Evolutionary conservation across 2,888 invertebrate genomes (phyloP), one percentile per base, ranked within the genome.

Genomic region (Phalera bucephala): DNA sequence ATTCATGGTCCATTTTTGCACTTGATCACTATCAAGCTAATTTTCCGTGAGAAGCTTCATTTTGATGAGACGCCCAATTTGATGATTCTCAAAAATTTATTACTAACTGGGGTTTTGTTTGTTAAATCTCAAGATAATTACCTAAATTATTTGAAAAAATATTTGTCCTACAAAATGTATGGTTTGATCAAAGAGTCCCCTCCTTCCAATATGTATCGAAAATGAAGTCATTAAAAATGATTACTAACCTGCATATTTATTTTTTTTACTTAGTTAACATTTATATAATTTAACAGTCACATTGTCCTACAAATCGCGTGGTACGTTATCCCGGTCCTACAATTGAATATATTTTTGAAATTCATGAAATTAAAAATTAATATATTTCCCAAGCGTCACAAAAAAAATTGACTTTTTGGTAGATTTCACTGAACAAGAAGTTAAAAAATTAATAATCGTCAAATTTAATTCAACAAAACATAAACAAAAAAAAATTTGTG

Each of bases 261-360:
- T 19, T 22, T 22, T 28, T 2, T 21, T 31, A 3, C 14, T 28
- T 28, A 28, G 15, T 28, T 14, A 14, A 28, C 14, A 14, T 28
- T 28, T 14, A 14, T 28, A 28, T 28, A 14, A 14, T 14, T 28
- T 28, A 28, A 14, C 7, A 28, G 15, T 14, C 2, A 14, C 8
- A 14, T 35, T 29, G 13, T 35, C 15, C 25, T 29, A 22, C 29
- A 36, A 36, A 36, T 36, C 29, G 14, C 29, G 35, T 23, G 35
- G 23, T 36, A 36, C 23, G 17, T 17, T 21, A 36, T 36, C 30
- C 15, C 17, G 30, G 36, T 36, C 23, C 31, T 30, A 30, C 31
- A 17, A 17, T 17, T 17, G 17, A 17, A 17, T 17, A 17, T 5
- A 17, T 17, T 3, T 17, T 17, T 17, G 17, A 17, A 17, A 17